Base-by-base conservation (phyloP, 2,888 invertebrate genomes). In the Furcula furcula region DNA sequence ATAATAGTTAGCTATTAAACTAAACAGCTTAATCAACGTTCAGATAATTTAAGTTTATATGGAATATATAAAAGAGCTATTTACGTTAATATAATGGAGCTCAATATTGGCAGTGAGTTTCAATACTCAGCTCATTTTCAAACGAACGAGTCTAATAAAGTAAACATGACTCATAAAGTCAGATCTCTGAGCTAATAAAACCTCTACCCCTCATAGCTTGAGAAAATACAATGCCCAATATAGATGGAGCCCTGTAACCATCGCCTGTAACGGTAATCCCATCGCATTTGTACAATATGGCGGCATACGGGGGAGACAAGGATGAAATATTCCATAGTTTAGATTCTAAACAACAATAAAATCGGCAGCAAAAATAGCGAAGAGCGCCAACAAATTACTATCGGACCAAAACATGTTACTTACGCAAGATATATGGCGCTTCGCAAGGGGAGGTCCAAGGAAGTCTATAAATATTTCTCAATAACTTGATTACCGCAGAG, bases 101-200 rank as follows among this genome's bases (percentile, higher is more conserved):
- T 68, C 68, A 70, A 72, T 72, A 65, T 59, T 53, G 49, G 45
- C n/a, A n/a, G n/a, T n/a, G n/a, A n/a, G n/a, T n/a, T n/a, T n/a
- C n/a, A n/a, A n/a, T n/a, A n/a, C n/a, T n/a, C n/a, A 62, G 50
- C 61, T 61, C 55, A 58, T 64, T 65, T 51, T 34, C 47, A 52
- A 63, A 68, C 48, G 48, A 64, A 62, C 61, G 51, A 67, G 64
- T 74, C 77, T 76, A 76, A 71, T 68, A 63, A 70, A 66, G 66
- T 61, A 65, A 75, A 75, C 74, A 75, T 71, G 73, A 65, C 61
- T 74, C 76, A 74, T 82, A 80, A 81, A 80, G 65, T 62, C 61
- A 74, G 77, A 77, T 76, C 74, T 68, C 65, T 62, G 61, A 54
- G 64, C 73, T 70, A 73, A 79, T 80, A 79, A 80, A 79, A 76